Conservation (phyloP, 2,797 vertebrate genomes). For the Columba guinea region DNA sequence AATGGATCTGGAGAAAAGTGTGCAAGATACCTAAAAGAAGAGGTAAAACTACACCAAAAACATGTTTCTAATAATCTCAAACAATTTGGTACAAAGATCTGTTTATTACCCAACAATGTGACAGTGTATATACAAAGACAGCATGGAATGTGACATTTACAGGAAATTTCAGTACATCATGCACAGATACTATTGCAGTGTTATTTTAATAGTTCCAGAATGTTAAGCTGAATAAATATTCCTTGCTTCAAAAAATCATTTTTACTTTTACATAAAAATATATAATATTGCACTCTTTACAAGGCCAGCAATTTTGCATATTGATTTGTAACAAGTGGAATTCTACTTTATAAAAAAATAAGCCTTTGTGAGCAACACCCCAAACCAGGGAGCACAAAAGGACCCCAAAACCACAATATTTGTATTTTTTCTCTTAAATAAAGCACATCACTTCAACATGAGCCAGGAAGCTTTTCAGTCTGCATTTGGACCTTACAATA, state of each 20-base stretch:
- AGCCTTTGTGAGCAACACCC: constrained; percentile 64
- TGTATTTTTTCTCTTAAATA: constrained; percentile 41
- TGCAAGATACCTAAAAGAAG: not conserved
- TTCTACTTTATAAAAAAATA: constrained; percentile 70
- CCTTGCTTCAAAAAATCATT: constrained; percentile 60
- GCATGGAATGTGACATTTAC: constrained; percentile 59
- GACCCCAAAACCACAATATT: constrained; percentile 56
- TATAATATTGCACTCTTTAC: constrained; percentile 80
- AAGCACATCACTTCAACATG: constrained; percentile 64
- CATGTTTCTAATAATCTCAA: not conserved
- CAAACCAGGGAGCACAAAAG: constrained; percentile 41
- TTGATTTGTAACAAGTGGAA: constrained; percentile 69
- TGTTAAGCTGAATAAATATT: constrained; percentile 79
- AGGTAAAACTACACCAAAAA: not conserved
- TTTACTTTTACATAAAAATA: constrained; percentile 80
- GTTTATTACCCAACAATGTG: constrained; percentile 72
- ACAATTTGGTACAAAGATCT: constrained; percentile 60
- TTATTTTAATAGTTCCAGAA: constrained; percentile 61
- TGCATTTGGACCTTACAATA: not conserved
- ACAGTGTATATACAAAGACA: constrained; percentile 67
- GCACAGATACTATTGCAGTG: constrained; percentile 59
- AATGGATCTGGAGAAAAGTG: not conserved
- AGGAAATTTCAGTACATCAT: constrained; percentile 64
- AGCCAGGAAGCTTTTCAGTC: constrained; percentile 54
- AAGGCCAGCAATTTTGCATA: constrained; percentile 76